phyloP scores from a whole-genome alignment of 1,140 invertebrate species.

The Probaryconus sp. region DNA sequence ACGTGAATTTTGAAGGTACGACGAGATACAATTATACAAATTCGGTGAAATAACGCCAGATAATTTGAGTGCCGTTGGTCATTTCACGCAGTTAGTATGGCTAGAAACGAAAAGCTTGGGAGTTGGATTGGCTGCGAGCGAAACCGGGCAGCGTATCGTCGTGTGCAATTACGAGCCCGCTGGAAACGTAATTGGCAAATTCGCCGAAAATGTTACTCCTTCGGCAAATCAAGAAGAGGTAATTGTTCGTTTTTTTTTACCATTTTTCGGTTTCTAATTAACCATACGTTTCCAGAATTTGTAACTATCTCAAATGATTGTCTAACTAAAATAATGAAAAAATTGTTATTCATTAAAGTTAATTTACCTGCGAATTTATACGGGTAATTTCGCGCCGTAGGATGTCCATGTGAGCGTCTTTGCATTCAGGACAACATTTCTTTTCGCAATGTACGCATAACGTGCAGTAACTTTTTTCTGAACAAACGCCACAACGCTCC shows the following conservation, averaged over 20 bases:
- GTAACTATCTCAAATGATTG: no score
- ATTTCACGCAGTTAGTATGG: slow-evolving; percentile 84
- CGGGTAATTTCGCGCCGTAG: slow-evolving; percentile 94
- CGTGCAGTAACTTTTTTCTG: slow-evolving; percentile 94
- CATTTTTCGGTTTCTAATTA: no score
- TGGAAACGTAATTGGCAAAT: slow-evolving; percentile 83
- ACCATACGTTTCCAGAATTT: no score
- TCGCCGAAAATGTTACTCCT: slow-evolving; percentile 79
- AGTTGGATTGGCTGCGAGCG: slow-evolving; percentile 79
- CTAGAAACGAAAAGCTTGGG: slow-evolving; percentile 81
- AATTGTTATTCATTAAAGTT: no score
- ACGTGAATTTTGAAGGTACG: no score
- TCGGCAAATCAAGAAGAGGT: slow-evolving; percentile 1
- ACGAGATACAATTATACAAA: slow-evolving; percentile 61
- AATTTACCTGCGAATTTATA: slow-evolving; percentile 91
- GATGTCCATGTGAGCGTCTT: slow-evolving; percentile 97
- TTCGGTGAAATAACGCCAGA: slow-evolving; percentile 37
- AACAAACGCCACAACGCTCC: slow-evolving; percentile 93
- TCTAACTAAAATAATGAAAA: no score
- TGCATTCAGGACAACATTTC: slow-evolving; percentile 93
- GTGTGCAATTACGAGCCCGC: slow-evolving; percentile 85
- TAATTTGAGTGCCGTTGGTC: slow-evolving; percentile 67
- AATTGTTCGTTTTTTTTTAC: no score
- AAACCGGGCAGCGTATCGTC: slow-evolving; percentile 80
- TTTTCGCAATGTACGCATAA: slow-evolving; percentile 96